A percentile compares a stretch with the other conserved stretches of the same genome.
Conservation (phyloP, 1,140 invertebrate genomes). For the Lycorma delicatula region DNA sequence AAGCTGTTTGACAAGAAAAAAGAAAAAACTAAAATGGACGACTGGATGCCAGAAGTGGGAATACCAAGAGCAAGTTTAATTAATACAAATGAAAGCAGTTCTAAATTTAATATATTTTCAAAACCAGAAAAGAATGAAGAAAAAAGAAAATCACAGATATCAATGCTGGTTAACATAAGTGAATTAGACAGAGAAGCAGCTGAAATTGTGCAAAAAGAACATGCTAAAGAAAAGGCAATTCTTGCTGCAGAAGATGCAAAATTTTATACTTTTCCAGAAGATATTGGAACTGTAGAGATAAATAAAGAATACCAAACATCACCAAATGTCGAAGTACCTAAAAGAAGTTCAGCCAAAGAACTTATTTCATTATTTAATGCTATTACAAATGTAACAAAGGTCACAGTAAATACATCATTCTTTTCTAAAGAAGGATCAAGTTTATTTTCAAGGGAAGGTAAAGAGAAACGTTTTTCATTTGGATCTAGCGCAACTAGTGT, state of each 20-base stretch:
- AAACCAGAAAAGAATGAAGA: constrained; percentile 35
- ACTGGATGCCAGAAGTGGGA: constrained; percentile 31
- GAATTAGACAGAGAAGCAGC: constrained; percentile 68
- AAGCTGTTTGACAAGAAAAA: constrained; percentile 25
- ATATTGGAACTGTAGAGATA: constrained; percentile 35
- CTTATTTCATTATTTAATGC: constrained; percentile 55
- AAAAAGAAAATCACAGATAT: constrained; percentile 51
- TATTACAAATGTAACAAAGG: constrained; percentile 47
- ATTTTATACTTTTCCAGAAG: constrained; percentile 30
- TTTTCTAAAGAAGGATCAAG: constrained; percentile 29
- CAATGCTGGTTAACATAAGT: constrained; percentile 67
- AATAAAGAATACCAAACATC: constrained; percentile 32
- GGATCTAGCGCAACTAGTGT: not conserved
- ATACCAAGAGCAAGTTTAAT: constrained; percentile 22
- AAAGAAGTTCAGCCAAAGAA: constrained; percentile 43
- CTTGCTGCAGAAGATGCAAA: constrained; percentile 34
- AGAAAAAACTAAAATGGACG: constrained; percentile 23
- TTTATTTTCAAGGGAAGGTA: constrained; percentile 22
- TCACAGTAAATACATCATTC: constrained; percentile 44
- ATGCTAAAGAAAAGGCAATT: constrained; percentile 36
- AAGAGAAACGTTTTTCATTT: constrained; percentile 25
- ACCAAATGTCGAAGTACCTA: constrained; percentile 22
- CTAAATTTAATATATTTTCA: constrained; percentile 26
- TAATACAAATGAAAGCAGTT: constrained; percentile 32
- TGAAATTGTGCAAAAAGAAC: constrained; percentile 56